These are phyloP conservation scores for Equus quagga DNA, from an alignment of 2,113 vertebrate genomes.

Conservation along the genomic window DNA sequence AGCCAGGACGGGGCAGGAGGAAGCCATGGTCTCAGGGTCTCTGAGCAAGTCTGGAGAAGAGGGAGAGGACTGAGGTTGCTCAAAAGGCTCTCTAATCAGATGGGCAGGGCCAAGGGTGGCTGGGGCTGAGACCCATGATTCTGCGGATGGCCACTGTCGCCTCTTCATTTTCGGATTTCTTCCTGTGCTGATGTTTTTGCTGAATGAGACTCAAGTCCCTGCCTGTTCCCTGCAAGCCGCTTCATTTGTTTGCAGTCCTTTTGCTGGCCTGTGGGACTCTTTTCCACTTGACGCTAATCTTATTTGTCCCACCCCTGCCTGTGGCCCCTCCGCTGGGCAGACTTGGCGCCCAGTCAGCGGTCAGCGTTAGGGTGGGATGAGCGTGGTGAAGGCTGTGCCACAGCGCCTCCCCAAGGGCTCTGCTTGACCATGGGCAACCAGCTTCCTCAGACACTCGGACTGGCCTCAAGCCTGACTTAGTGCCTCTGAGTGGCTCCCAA, in stretches of 20 bases:
- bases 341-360: fast-evolving
- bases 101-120: no score
- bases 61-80: background rate
- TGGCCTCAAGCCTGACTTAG: background rate
- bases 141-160: background rate
- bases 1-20: background rate
- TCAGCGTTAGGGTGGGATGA: fast-evolving
- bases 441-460: background rate
- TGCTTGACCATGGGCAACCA: fast-evolving
- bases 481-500: background rate
- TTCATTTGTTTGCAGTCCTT: background rate
- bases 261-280: background rate
- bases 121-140: background rate
- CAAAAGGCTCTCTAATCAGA: background rate
- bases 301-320: background rate
- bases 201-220: background rate
- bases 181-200: background rate
- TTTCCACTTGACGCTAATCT: background rate
- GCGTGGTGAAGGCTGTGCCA: fast-evolving
- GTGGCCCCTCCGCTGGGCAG: background rate
- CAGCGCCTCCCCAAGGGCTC: background rate
- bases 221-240: background rate
- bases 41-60: background rate
- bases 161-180: background rate
- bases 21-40: background rate